Evolutionary conservation across 2,797 vertebrate species (phyloP), one percentile per base, ranked within the genome.

Genomic region (Halcyon chelicuti): DNA sequence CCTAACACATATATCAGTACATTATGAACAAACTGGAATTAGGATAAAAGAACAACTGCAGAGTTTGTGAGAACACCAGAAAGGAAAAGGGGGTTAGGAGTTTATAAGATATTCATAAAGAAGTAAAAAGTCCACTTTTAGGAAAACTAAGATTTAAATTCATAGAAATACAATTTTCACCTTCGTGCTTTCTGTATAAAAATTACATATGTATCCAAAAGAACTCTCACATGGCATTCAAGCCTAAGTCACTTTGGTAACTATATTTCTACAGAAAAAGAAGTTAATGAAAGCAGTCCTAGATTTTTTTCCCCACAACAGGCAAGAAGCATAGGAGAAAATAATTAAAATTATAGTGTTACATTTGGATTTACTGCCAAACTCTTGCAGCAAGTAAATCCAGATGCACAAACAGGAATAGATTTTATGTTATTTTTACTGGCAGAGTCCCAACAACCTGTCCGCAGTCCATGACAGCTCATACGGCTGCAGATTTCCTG

Each of bases 361-460:
- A 49, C 2, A 0, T 77, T 91, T 78, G 42, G 29, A 80, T 92
- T 89, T 89, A 42, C 21, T 74, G 44, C 55, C 49, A 82, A 91
- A 61, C 54, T 67, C 26, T 39, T 83, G 22, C 23, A 85, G 65
- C 42, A 82, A 85, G 31, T 54, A 81, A 93, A 57, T 79, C 67
- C 88, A 92, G 49, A 92, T 60, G 86, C 65, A 72, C 26, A 89
- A 96, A 82, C 84, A 88, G 75, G 68, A 95, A 79, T 46, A 87
- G 60, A 85, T 80, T 72, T 89, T 60, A 66, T 42, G 49, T 46
- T 87, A 37, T 80, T 89, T 87, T 63, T 40, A 54, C 42, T 87
- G 84, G 92, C 58, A 75, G 55, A 82, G 35, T 33, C 68, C 77
- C 93, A 95, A 35, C 31, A 87, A 94, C 73, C 75, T 91, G 75